A percentile compares a stretch with the other conserved stretches of the same genome.
These are phyloP conservation scores for Xanthorhoe designata DNA, from an alignment of 2,888 invertebrate genomes.

Conservation along the genomic window DNA sequence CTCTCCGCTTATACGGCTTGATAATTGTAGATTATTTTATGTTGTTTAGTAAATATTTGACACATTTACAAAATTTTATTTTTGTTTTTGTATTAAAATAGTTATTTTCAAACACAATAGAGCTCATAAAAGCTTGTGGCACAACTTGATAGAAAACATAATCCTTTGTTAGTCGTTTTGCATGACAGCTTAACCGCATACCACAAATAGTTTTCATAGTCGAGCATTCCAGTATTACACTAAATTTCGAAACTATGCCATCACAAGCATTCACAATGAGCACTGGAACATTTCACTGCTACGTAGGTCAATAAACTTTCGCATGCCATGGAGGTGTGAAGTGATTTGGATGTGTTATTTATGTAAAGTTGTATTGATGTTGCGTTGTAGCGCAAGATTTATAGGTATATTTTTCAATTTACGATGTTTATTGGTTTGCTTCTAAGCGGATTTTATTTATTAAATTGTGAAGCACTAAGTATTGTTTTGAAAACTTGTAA, in stretches of 20 bases:
- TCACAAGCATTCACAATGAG: slow-evolving; percentile 22
- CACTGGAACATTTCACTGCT: slow-evolving; percentile 33
- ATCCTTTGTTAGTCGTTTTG: slow-evolving; percentile 14
- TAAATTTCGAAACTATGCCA: slow-evolving; percentile 32
- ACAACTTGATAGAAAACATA: neutral
- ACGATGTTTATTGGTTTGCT: no score
- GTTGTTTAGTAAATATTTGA: no score
- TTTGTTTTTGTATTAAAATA: no score
- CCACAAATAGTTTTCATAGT: slow-evolving; percentile 25
- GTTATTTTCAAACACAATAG: neutral
- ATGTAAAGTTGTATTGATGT: no score
- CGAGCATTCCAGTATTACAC: slow-evolving; percentile 18
- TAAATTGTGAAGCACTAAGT: no score
- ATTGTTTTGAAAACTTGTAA: no score
- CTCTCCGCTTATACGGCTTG: no score
- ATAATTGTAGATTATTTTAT: no score
- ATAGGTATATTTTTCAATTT: no score
- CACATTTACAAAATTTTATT: no score
- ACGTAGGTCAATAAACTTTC: slow-evolving; percentile 55
- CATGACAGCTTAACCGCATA: slow-evolving; percentile 13
- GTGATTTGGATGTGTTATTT: neutral
- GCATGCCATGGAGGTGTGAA: slow-evolving; percentile 35
- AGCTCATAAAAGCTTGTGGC: neutral
- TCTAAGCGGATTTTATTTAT: no score
- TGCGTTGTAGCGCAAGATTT: no score